Conservation (phyloP, 2,797 vertebrate species). For the Stomatorhinus walkeri region DNA sequence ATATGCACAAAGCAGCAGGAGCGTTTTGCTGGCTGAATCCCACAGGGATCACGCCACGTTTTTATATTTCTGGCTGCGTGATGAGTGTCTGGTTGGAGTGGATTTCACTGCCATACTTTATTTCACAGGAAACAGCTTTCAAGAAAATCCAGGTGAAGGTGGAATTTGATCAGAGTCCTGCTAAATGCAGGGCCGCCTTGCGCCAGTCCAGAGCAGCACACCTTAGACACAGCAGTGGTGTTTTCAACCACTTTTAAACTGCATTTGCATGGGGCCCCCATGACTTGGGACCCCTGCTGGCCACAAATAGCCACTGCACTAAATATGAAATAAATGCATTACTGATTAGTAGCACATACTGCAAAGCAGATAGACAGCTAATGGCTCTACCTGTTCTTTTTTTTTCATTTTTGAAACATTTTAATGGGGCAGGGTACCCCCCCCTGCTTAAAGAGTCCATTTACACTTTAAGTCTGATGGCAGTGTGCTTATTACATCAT, state of each 20-base stretch:
- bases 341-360: not conserved
- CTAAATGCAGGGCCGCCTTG: constrained; percentile 36
- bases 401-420: not conserved
- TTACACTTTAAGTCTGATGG: not conserved
- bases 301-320: not conserved
- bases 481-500: not conserved
- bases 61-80: constrained; percentile 25
- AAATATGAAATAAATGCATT: not conserved
- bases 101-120: constrained; percentile 18
- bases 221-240: not conserved
- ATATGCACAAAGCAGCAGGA: not conserved
- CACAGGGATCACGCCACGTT: constrained; percentile 14
- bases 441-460: not conserved
- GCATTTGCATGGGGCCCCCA: not conserved
- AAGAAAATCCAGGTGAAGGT: constrained; percentile 25
- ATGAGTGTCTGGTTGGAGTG: constrained; percentile 27
- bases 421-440: not conserved
- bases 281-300: not conserved
- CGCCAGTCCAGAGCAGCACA: not conserved
- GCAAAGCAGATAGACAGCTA: not conserved
- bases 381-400: constrained; percentile 25
- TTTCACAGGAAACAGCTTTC: constrained; percentile 28
- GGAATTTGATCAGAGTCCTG: constrained; percentile 35
- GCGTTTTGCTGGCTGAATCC: constrained; percentile 18
- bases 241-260: not conserved